phyloP scores from a whole-genome alignment of 2,888 invertebrate genomes.

The Xestoiulus laeticollis region DNA sequence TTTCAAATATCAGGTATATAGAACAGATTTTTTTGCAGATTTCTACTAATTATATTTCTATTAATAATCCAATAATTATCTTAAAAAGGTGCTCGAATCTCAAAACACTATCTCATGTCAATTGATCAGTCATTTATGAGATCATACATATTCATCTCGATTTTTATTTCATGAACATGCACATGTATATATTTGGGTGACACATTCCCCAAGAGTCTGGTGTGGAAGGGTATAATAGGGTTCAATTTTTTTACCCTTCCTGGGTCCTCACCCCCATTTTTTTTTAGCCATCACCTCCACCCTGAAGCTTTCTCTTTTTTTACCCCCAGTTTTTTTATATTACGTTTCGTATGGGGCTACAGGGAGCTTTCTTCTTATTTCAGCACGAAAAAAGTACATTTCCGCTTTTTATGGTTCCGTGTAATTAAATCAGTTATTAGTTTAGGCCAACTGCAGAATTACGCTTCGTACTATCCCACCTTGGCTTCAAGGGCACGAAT shows the following conservation, averaged over 20 bases:
- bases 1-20: no score
- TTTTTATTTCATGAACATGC: not conserved
- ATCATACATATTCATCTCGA: not conserved
- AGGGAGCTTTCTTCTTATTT: not conserved
- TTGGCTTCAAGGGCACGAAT: constrained; percentile 51
- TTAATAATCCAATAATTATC: no score
- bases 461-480: constrained; percentile 20
- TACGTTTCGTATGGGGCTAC: constrained; percentile 6
- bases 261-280: constrained; percentile 36
- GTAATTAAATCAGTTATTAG: constrained; percentile 54
- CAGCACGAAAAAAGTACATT: not conserved
- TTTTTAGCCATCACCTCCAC: not conserved
- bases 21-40: no score
- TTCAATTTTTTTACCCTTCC: constrained; percentile 40
- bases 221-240: not conserved
- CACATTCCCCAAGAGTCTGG: constrained; percentile 23
- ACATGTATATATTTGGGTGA: not conserved
- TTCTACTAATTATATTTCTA: no score
- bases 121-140: not conserved
- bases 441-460: constrained; percentile 51
- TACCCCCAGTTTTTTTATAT: not conserved
- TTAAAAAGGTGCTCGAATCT: not conserved
- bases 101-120: not conserved
- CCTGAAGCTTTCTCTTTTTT: constrained; percentile 10
- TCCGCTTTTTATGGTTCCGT: constrained; percentile 39